These are phyloP conservation scores for Oostethus manadensis DNA, from an alignment of 2,113 vertebrate genomes.

Conservation along the genomic window DNA sequence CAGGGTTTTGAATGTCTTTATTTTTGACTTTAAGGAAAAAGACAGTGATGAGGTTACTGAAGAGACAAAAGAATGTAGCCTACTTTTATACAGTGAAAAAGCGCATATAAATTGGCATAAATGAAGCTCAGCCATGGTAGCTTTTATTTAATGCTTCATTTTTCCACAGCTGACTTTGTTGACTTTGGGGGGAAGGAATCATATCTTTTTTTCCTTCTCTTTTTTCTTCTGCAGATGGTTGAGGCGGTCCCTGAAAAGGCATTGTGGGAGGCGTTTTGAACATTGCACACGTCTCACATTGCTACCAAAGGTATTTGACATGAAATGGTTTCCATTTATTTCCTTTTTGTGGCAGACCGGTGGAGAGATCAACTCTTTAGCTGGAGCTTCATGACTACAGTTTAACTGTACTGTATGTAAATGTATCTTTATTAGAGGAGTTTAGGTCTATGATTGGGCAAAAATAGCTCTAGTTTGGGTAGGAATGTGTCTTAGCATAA, in stretches of 20 bases:
- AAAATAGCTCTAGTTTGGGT: neutral
- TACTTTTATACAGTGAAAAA: neutral
- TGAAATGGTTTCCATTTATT: conserved; percentile 18
- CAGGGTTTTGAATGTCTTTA: too few species aligned
- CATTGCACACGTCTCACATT: conserved; percentile 28
- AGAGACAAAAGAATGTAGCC: neutral
- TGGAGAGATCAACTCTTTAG: conserved; percentile 3
- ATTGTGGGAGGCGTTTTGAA: conserved; percentile 40
- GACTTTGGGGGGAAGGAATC: conserved; percentile 12
- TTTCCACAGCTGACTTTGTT: conserved; percentile 16
- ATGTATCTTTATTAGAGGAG: conserved; percentile 5
- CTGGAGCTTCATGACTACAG: too few species aligned
- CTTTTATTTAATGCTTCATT: neutral
- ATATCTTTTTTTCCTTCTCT: neutral
- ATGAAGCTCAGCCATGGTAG: neutral
- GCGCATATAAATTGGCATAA: neutral
- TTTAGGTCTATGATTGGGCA: neutral
- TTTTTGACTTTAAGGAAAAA: conserved; percentile 1
- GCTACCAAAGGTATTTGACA: conserved; percentile 34
- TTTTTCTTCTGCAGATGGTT: conserved; percentile 39
- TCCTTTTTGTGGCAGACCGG: neutral
- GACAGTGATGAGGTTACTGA: neutral
- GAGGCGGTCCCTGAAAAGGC: conserved; percentile 22
- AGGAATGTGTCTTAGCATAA: too few species aligned
- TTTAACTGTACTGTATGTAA: neutral